Percentiles rank a stretch among this genome's conserved stretches.
Evolutionary conservation across 2,797 vertebrate genomes (phyloP).

Genomic region (Pipistrellus kuhlii): DNA sequence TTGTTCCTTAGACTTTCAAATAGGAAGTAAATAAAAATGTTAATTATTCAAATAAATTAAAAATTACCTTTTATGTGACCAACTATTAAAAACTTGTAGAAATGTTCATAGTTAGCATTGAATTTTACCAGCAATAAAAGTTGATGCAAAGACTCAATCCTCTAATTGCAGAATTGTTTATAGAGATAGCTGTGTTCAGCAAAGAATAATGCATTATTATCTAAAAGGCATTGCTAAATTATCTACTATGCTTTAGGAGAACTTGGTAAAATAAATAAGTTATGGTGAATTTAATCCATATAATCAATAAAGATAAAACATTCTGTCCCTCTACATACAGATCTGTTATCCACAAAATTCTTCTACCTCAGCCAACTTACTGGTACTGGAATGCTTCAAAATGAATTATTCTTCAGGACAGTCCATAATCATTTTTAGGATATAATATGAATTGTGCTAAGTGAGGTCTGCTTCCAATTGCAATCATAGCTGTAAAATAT

Average conservation of each 20-base stretch:
- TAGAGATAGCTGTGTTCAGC: background rate
- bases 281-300: slow-evolving; percentile 10
- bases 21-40: slow-evolving; percentile 15
- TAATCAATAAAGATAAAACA: slow-evolving; percentile 29
- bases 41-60: background rate
- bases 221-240: slow-evolving; percentile 3
- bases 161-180: background rate
- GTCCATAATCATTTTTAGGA: background rate
- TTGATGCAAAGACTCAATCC: background rate
- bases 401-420: slow-evolving; percentile 27
- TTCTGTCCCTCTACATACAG: background rate
- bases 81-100: slow-evolving; percentile 34
- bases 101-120: slow-evolving; percentile 7
- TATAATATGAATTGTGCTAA: slow-evolving; percentile 40
- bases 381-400: slow-evolving; percentile 29
- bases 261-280: slow-evolving; percentile 34
- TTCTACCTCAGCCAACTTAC: background rate
- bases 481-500: background rate
- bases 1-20: slow-evolving; percentile 30
- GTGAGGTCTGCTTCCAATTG: background rate
- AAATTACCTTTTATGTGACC: background rate
- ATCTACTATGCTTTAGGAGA: slow-evolving; percentile 17
- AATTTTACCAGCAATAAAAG: slow-evolving; percentile 57
- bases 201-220: slow-evolving; percentile 44
- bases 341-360: slow-evolving; percentile 18